These are phyloP conservation scores for Tolmerus cingulatus DNA, from an alignment of 2,888 invertebrate species.

Conservation along the genomic window DNA sequence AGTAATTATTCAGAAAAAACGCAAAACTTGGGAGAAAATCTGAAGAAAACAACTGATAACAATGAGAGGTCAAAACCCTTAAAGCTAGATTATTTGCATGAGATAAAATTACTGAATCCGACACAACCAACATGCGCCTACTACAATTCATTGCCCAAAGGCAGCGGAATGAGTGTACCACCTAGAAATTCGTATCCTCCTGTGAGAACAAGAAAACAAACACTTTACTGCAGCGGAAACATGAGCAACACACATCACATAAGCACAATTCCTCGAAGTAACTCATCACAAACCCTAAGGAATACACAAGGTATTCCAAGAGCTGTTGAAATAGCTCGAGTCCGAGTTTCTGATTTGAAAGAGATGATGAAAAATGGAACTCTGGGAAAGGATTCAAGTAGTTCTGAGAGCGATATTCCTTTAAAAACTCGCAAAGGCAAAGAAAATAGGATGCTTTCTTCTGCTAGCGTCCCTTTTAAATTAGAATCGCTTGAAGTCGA, in stretches of 20 bases:
- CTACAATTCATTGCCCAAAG: conserved; percentile 62
- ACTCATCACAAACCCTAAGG: conserved; percentile 69
- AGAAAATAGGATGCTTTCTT: conserved; percentile 62
- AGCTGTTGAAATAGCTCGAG: conserved; percentile 62
- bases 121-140: conserved; percentile 55
- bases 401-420: conserved; percentile 69
- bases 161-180: conserved; percentile 68
- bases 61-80: conserved; percentile 48
- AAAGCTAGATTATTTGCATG: conserved; percentile 61
- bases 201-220: conserved; percentile 67
- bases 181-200: conserved; percentile 72
- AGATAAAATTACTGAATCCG: conserved; percentile 61
- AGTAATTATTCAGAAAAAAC: conserved; percentile 26
- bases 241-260: conserved; percentile 50
- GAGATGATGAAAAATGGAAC: conserved; percentile 60
- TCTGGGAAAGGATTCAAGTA: conserved; percentile 60
- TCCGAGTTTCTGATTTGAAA: conserved; percentile 61
- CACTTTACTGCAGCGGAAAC: conserved; percentile 40
- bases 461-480: conserved; percentile 73
- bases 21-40: conserved; percentile 48
- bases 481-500: conserved; percentile 65
- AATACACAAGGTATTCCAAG: conserved; percentile 57
- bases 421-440: conserved; percentile 64
- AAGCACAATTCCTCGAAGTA: conserved; percentile 70
- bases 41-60: conserved; percentile 50